Percentiles rank a stretch among this genome's conserved stretches.
Evolutionary conservation across 2,113 vertebrate species (phyloP).

Genomic region (Panurus biarmicus): DNA sequence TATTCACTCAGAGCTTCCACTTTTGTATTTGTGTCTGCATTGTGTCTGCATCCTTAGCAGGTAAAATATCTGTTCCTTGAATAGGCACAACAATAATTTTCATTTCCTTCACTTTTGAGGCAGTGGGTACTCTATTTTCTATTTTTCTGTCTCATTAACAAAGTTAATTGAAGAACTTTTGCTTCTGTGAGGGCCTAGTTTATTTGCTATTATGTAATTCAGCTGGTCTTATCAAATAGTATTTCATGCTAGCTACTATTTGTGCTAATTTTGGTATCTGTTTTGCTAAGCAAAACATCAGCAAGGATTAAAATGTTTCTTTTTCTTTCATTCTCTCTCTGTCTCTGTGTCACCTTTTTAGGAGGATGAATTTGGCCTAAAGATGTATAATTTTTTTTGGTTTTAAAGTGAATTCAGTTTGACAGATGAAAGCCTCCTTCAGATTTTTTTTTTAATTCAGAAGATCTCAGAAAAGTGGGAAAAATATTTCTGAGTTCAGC

Average conservation of each 20-base stretch:
- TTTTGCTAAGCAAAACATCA: neutral
- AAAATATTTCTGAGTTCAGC: neutral
- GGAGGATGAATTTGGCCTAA: neutral
- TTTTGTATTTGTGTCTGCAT: neutral
- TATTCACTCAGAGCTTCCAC: neutral
- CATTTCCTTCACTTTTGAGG: neutral
- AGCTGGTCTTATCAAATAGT: neutral
- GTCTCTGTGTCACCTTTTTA: neutral
- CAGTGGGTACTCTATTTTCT: neutral
- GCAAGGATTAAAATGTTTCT: neutral
- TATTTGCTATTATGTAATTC: neutral
- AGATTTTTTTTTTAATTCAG: neutral
- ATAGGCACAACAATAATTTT: neutral
- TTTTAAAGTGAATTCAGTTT: neutral
- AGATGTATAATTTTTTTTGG: neutral
- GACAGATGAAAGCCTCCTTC: neutral
- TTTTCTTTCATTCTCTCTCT: neutral
- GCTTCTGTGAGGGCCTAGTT: neutral
- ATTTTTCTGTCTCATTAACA: neutral
- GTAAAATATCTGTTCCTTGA: neutral
- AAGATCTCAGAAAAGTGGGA: neutral
- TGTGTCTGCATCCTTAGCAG: neutral
- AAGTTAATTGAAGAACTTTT: neutral
- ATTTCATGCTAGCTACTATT: neutral
- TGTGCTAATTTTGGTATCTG: neutral